Evolutionary conservation across 2,888 invertebrate species (phyloP), one percentile per base, ranked within the genome.

Genomic region (Leptogaster cylindrica): DNA sequence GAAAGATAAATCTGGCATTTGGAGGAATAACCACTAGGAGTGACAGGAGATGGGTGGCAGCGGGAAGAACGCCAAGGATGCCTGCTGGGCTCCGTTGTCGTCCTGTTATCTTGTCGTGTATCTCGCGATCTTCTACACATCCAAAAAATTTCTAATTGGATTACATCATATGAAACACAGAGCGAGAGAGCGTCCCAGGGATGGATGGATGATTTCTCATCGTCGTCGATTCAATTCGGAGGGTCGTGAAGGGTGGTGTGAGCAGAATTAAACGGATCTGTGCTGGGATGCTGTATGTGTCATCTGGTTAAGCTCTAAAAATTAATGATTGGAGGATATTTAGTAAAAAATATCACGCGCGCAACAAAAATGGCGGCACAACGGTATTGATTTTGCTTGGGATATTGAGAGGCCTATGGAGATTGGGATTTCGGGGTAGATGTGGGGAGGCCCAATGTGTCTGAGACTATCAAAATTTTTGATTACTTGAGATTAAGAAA

Each of bases 231-330:
- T 28, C 27, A 27, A 70, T 66, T 67, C 65, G 68, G 70, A 67
- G 66, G 68, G 70, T 72, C 68, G 69, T 68, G 65, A 67, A 46
- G 25, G 25, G 51, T 66, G 64, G 68, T 66, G 66, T 65, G 70
- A 72, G 69, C 52, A 44, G 66, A 66, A 50, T 66, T 65, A 66
- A 66, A 67, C 67, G 55, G 64, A 66, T 68, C 66, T 65, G 44
- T 65, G 25, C 50, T 67, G 70, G 66, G 69, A 65, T 73, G 68
- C 72, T 73, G 71, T 73, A 74, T 74, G 74, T 78, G 78, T 79
- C 79, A 78, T 79, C 79, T 78, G 79, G 75, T 76, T 78, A 79
- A 78, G 78, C 79, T 79, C 77, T 78, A 78, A 78, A 79, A 78
- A 78, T 78, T 79, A 78, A 78, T 78, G 78, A 79, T 79, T 75